Base-by-base conservation (phyloP, 2,113 vertebrate species). In the Heterotilapia buettikoferi region DNA sequence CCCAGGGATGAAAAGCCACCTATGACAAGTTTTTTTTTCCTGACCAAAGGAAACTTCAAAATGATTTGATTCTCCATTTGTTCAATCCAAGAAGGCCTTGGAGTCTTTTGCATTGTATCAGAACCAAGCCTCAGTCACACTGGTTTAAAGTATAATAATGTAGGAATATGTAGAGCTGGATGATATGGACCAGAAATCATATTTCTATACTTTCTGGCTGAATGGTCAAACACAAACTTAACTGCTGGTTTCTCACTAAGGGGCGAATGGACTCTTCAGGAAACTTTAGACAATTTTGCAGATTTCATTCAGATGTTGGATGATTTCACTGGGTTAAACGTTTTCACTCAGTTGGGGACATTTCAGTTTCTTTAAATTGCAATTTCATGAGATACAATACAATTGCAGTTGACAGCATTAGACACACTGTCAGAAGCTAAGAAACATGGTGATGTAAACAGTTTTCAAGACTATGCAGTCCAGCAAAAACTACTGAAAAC, bases 1-100 rank as follows among this genome's bases (percentile, higher is more conserved):
- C 80, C 82, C 5, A 18, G 26, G 43, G 57, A 93, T 90, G 54
- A 91, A 90, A 90, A 87, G 68, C 84, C 59, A 86, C 87, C 63
- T 26, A 63, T 57, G 86, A 76, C 83, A 81, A 83, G 33, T 29
- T 57, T 66, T 21, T 68, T 73, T 43, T 43, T 5, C 9, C 21
- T 26, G 40, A 81, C 19, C 12, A 63, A 36, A 81, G 71, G 79
- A 82, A 86, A 59, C 33, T 52, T 84, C 36, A 76, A 68, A 73
- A 45, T 57, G 82, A 54, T 87, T 88, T 80, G 50, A 86, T 83
- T 78, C n/a, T n/a, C 31, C 3, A 26, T 79, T 79, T 63, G 7
- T 56, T 81, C 40, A 53, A 24, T 82, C 21, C 40, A 76, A 47
- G 40, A 26, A 76, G 68, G 24, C 68, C 40, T 12, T 47, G n/a